A percentile compares a stretch with the other conserved stretches of the same genome.
Evolutionary conservation across 64 coral and sea anemone species (phyloP).

Genomic region (Porites lutea): DNA sequence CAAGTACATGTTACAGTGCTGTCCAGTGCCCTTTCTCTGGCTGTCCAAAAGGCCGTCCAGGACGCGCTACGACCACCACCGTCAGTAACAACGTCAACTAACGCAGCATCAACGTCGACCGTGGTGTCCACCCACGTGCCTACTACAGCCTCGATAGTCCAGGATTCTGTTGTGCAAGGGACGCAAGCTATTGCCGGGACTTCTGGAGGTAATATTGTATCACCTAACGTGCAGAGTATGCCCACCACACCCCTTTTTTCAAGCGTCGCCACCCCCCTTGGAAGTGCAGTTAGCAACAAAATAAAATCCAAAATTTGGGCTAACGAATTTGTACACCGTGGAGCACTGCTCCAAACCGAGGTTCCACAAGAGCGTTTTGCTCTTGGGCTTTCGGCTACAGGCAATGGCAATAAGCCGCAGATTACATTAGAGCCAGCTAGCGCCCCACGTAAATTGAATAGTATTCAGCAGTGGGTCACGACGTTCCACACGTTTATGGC

Average conservation of each 20-base stretch:
- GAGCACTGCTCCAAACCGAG: no score
- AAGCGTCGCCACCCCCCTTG: conserved; percentile 13
- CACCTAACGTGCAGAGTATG: conserved; percentile 22
- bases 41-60: no score
- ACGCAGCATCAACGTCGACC: no score
- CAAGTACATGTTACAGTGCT: no score
- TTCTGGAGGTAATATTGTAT: conserved; percentile 18
- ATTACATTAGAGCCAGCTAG: background rate
- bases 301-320: no score
- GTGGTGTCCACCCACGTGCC: no score
- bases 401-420: conserved; percentile 24
- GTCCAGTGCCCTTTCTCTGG: no score
- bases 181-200: conserved; percentile 22
- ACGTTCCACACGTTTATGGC: conserved; percentile 40
- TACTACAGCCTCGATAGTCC: no score
- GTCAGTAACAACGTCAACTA: no score
- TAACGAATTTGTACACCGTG: no score
- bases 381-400: conserved; percentile 25
- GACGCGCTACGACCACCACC: no score
- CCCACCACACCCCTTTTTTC: conserved; percentile 27
- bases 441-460: background rate
- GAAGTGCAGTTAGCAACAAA: background rate
- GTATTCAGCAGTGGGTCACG: conserved; percentile 27
- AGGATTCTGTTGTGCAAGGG: background rate
- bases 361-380: no score